Percentiles rank a stretch among this genome's conserved stretches.
Evolutionary conservation across 2,888 invertebrate genomes (phyloP).

Genomic region (Stenodema calcarata): DNA sequence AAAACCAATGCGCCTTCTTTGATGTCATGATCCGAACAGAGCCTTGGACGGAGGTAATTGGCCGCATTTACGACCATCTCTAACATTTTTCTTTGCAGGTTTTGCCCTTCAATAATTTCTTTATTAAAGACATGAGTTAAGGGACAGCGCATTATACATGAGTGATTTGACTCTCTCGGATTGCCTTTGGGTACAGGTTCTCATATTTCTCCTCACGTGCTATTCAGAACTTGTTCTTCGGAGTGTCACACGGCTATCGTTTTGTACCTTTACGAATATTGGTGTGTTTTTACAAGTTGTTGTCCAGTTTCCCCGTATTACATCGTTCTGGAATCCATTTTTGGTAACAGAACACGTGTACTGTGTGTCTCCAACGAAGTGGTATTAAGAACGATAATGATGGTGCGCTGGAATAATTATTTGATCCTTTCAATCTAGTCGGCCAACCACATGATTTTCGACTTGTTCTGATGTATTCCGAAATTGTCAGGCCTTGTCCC

Average conservation of each 20-base stretch:
- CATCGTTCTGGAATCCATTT: neutral
- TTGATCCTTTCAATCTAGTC: no score
- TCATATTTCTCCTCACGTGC: conserved; percentile 12
- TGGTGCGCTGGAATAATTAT: no score
- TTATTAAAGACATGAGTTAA: conserved; percentile 30
- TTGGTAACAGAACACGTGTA: neutral
- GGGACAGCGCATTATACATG: conserved; percentile 38
- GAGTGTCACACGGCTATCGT: neutral
- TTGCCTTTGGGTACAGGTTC: neutral
- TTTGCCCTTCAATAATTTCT: conserved; percentile 29
- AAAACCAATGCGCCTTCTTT: conserved; percentile 29
- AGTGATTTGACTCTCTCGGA: conserved; percentile 8
- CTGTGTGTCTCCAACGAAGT: no score
- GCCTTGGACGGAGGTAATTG: conserved; percentile 21
- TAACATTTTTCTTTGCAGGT: conserved; percentile 8
- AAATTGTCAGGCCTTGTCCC: no score
- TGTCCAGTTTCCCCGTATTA: neutral
- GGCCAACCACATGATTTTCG: no score
- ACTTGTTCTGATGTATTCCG: no score
- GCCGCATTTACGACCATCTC: conserved; percentile 27
- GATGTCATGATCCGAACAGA: conserved; percentile 22
- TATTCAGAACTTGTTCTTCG: neutral
- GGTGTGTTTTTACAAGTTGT: neutral
- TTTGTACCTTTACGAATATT: neutral
- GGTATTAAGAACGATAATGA: no score